Base-by-base conservation (phyloP, 2,113 vertebrate species). In the Saimiri boliviensis region DNA sequence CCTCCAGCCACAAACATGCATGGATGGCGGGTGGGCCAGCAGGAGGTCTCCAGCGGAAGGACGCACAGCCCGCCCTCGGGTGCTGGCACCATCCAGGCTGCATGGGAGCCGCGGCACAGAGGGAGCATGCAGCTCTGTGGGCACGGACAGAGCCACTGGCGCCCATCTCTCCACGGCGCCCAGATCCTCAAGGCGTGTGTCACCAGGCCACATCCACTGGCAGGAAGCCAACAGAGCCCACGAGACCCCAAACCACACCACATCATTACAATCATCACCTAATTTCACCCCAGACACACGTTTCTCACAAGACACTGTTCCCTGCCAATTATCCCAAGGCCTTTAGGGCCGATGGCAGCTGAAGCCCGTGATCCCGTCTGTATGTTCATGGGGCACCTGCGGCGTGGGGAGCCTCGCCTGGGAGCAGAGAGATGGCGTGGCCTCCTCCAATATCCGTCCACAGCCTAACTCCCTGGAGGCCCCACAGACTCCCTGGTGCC, bases 181-280 rank as follows among this genome's bases (percentile, higher is more conserved):
- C 0, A 1, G 76, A 79, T 63, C 27, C 45, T 60, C 73, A 76
- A 27, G 16, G 11, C 12, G 9, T 8, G 10, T 4, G 8, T 11
- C 11, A 11, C 11, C 10, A 6, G 37, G 37, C n/a, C 20, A 6
- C 19, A 6, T 25, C 37, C 70, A 21, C 70, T 21, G 1, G 68
- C 68, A 10, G 68, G 68, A 37, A 21, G 68, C n/a, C 68, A 11
- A 71, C 2, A 37, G 68, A 21, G n/a, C 68, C n/a, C 35, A 37
- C 0, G 17, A 16, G 40, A 14, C 11, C 10, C 45, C 73, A n/a
- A 6, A 37, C 25, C 19, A 73, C 5, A n/a, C 2, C 17, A 2
- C 20, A 3, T 16, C 1, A 0, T 37, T 4, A 23, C 45, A 0
- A 25, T 0, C 1, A 23, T 58, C 5, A 20, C 52, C 60, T 37